phyloP scores from a whole-genome alignment of 2,797 vertebrate species.

The Antrozous pallidus region DNA sequence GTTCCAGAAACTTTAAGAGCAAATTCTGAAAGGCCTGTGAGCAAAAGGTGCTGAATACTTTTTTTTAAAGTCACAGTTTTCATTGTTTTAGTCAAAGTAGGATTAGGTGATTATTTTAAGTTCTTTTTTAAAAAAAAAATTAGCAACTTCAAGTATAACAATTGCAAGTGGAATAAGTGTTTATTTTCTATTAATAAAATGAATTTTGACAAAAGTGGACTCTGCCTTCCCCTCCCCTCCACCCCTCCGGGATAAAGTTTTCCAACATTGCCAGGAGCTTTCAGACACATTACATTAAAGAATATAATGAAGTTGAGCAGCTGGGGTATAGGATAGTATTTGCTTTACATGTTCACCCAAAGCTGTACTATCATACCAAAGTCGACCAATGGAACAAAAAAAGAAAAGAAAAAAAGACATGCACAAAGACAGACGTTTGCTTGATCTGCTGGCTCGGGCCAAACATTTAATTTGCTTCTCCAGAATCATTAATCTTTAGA shows the following conservation, averaged over 20 bases:
- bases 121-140: conserved; percentile 71
- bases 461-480: conserved; percentile 58
- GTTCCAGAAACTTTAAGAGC: conserved; percentile 55
- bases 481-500: conserved; percentile 43
- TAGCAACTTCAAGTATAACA: conserved; percentile 76
- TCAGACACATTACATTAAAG: conserved; percentile 67
- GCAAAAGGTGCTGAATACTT: conserved; percentile 73
- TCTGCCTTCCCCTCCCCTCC: conserved; percentile 65
- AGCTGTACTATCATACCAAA: conserved; percentile 50
- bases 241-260: conserved; percentile 52
- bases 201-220: conserved; percentile 78
- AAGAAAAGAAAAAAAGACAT: background rate
- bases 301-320: conserved; percentile 29
- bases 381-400: conserved; percentile 24
- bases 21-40: conserved; percentile 61
- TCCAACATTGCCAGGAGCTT: conserved; percentile 53
- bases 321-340: conserved; percentile 48
- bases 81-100: conserved; percentile 66
- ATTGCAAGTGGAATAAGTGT: conserved; percentile 75
- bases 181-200: conserved; percentile 86
- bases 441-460: conserved; percentile 64
- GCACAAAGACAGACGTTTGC: conserved; percentile 34
- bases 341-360: conserved; percentile 57
- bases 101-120: conserved; percentile 65
- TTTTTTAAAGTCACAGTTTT: conserved; percentile 62